These are phyloP conservation scores for Phrynocephalus forsythii DNA, from an alignment of 2,797 vertebrate species.

Conservation along the genomic window DNA sequence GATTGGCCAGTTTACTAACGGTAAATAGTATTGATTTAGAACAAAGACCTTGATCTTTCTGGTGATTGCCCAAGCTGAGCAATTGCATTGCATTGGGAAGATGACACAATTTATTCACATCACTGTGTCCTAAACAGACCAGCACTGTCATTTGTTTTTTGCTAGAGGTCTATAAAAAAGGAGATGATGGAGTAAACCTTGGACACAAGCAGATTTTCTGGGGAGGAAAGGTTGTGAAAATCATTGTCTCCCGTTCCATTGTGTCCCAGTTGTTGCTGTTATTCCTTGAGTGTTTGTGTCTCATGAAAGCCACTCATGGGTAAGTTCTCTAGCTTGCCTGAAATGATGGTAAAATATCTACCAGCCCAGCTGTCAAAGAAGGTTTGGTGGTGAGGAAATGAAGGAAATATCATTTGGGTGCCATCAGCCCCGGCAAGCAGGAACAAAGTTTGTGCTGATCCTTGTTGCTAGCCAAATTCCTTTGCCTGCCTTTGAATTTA, in stretches of 20 bases:
- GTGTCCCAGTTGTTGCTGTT: no score
- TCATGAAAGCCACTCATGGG: no score
- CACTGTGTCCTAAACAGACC: no score
- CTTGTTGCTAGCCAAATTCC: conserved; percentile 6
- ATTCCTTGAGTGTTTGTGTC: background rate
- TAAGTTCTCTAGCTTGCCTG: background rate
- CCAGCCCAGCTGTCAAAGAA: background rate
- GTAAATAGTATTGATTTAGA: background rate
- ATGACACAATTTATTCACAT: background rate
- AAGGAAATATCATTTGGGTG: background rate
- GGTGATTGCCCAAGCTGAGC: background rate
- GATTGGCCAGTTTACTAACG: background rate
- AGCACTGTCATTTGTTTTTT: background rate
- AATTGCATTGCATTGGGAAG: background rate
- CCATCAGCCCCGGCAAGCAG: background rate
- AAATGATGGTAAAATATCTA: background rate
- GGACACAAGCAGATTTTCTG: background rate
- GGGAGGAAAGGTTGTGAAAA: no score
- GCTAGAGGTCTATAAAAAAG: background rate
- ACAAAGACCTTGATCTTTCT: background rate
- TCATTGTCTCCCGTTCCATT: no score
- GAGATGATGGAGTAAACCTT: background rate
- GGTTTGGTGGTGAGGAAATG: conserved; percentile 2
- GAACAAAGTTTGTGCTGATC: background rate
- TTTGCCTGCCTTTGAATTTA: background rate